Conservation (phyloP, 2,113 vertebrate species). For the Tautogolabrus adspersus region DNA sequence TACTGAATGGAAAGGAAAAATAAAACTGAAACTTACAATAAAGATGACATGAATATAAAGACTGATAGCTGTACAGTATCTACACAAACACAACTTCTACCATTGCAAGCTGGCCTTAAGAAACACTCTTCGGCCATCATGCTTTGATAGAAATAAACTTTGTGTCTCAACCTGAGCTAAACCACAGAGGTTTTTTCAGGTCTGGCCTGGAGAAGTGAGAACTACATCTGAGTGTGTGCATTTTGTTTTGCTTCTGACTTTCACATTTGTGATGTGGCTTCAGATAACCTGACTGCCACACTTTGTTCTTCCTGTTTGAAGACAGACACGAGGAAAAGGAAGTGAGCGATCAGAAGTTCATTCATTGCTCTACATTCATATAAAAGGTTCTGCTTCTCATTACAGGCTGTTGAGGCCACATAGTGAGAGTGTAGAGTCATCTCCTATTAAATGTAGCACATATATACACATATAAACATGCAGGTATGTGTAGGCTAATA, state of each 20-base stretch:
- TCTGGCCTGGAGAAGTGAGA: slow-evolving; percentile 9
- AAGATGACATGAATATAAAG: no score
- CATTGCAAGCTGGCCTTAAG: neutral
- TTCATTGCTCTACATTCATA: neutral
- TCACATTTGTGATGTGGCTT: slow-evolving; percentile 35
- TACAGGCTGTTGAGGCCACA: neutral
- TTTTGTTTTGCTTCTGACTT: neutral
- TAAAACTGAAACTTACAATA: no score
- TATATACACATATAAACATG: neutral
- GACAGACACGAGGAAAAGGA: slow-evolving; percentile 2
- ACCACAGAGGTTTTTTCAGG: neutral
- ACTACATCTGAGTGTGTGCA: neutral
- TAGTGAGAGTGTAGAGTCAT: neutral
- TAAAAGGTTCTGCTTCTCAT: neutral
- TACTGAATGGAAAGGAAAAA: no score
- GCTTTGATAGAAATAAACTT: no score
- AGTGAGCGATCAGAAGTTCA: neutral
- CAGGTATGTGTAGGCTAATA: neutral
- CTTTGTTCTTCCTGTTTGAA: slow-evolving; percentile 51
- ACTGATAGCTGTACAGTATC: no score
- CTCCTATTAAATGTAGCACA: slow-evolving; percentile 5
- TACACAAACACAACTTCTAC: no score
- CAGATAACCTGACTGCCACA: slow-evolving; percentile 29
- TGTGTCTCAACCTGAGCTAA: no score
- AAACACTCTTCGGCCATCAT: no score